Evolutionary conservation across 2,797 vertebrate genomes (phyloP), one percentile per base, ranked within the genome.

Genomic region (Crocidura indochinensis): DNA sequence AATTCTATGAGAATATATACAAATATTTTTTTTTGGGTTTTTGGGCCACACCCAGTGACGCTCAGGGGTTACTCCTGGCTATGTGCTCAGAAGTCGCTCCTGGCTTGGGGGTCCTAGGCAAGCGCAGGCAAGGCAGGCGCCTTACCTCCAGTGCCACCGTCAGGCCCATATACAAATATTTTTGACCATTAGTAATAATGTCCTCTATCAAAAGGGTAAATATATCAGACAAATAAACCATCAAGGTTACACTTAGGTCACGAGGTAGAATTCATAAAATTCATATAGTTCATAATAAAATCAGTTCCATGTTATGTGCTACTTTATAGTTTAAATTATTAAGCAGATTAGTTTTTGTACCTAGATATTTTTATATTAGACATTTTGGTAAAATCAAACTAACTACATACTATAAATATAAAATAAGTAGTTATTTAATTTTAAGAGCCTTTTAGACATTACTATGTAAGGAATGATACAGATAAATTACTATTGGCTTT

Each of bases 331-430:
- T 81, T 84, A 44, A 26, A 11, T 51, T 87, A 27, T 69, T 46
- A 44, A 74, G 71, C 81, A 51, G 12, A 20, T 60, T 77, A 19
- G 22, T 29, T 74, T 89, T 93, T 88, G 38, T 8, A 77, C 60
- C 20, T 71, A 67, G 46, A 67, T 72, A 85, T 19, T 38, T 31
- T 10, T 72, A 20, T 26, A 68, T 83, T 60, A n/a, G 4, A 80
- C 31, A n/a, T 53, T 91, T 92, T 38, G 5, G 17, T 49, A 73
- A 72, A 80, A 64, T 8, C n/a, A 64, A 74, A 26, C 22, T 49
- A 53, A n/a, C 26, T 84, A 1, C 29, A 3, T 94, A 26, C 60
- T 90, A 8, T 46, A 87, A 88, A 62, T 88, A 67, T 79, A 94
- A 79, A 8, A 65, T 26, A 65, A 65, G 8, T 3, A 62, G 60